Base-by-base conservation (phyloP, 2,113 vertebrate species). In the Gallinago paraguaiae region DNA sequence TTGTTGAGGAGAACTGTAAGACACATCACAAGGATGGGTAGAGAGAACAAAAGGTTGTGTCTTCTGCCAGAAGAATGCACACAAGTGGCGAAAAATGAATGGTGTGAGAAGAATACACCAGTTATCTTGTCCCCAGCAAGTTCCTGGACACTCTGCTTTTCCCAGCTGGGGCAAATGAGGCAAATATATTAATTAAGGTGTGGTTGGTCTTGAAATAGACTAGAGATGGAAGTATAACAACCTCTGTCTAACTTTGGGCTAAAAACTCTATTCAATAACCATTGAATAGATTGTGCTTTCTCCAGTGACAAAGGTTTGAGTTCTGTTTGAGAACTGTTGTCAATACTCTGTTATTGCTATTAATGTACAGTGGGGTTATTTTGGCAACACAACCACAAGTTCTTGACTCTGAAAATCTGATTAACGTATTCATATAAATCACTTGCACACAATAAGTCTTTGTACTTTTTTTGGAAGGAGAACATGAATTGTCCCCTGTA, bases 161-260 rank as follows among this genome's bases (percentile, higher is more conserved):
- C 33, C 28, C 17, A 25, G 11, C 2, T 77, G 31, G 11, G 19
- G 8, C 46, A 90, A 79, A 53, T 6, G 9, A 63, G 8, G 1
- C 6, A 33, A 0, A 1, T 2, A 30, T 27, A 35, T 35, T 63
- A 46, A 60, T 48, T 37, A 45, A 3, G 6, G 5, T 27, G 22
- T 69, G 9, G 1, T 17, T 63, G 37, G 15, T 53, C 43, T 70
- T 69, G 39, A 11, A 77, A 25, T 22, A 65, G 23, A 45, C 12
- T 50, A 33, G 8, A 88, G 48, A 48, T 2, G 63, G 28, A 46
- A 6, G 8, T 22, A 7, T 25, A 90, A 45, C 6, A 45, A 2
- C 5, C 10, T 23, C 4, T 43, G 4, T 24, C 51, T 72, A 28
- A 48, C n/a, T 76, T 30, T 50, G 16, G 24, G 17, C 13, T 63